phyloP scores from a whole-genome alignment of 2,113 vertebrate genomes.

The Crotalus horridus region DNA sequence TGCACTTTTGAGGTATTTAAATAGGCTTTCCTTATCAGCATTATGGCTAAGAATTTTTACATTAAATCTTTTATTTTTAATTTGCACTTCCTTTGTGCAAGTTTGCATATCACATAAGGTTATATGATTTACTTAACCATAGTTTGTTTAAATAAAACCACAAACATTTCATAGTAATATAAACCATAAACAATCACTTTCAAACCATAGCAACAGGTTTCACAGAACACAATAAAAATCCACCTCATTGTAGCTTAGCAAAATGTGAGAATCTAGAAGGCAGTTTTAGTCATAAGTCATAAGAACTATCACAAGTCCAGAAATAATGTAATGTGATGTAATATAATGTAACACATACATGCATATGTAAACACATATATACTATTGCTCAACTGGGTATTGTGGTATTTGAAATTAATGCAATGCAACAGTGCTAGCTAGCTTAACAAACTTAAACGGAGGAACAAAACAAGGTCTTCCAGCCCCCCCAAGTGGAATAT shows the following conservation, averaged over 20 bases:
- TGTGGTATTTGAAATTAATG: not conserved
- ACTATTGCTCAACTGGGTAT: not conserved
- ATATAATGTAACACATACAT: not conserved
- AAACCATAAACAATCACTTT: not conserved
- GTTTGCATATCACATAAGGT: not conserved
- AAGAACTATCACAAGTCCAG: not conserved
- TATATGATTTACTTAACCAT: not conserved
- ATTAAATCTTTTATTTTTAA: not conserved
- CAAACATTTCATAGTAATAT: not conserved
- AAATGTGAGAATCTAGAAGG: not conserved
- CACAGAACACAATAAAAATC: not conserved
- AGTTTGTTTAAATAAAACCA: not conserved
- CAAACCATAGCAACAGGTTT: not conserved
- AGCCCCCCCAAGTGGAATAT: conserved; percentile 19
- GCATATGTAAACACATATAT: not conserved
- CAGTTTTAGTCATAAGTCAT: not conserved
- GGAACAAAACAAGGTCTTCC: rapidly evolving
- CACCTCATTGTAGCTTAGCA: not conserved
- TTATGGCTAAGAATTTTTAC: not conserved
- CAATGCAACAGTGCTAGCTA: not conserved
- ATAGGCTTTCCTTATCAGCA: not conserved
- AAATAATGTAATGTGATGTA: not conserved
- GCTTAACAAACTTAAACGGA: not conserved
- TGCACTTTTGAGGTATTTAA: not conserved
- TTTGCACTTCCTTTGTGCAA: not conserved